These are phyloP conservation scores for Cairina moschata DNA, from an alignment of 2,113 vertebrate genomes.

Conservation along the genomic window DNA sequence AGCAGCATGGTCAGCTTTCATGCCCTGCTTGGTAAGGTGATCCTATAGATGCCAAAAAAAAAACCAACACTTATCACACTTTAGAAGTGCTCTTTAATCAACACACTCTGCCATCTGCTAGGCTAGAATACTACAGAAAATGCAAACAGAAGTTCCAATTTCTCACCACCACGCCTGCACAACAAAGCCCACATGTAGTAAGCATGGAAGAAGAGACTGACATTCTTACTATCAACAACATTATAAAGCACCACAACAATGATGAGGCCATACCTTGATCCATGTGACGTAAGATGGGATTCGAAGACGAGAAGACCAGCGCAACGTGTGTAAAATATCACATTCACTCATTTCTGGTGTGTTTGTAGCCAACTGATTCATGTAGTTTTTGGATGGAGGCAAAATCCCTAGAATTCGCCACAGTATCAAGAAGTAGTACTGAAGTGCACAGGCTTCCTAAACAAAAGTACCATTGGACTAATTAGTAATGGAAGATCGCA, in stretches of 20 bases:
- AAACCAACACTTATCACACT: background rate
- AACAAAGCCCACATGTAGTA: background rate
- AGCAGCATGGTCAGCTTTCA: slow-evolving; percentile 92
- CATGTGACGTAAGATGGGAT: slow-evolving; percentile 89
- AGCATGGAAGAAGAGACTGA: fast-evolving
- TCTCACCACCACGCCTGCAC: background rate
- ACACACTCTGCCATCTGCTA: background rate
- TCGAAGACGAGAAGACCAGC: slow-evolving; percentile 94
- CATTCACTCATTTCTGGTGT: slow-evolving; percentile 90
- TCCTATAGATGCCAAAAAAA: slow-evolving; percentile 77
- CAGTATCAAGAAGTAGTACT: slow-evolving; percentile 95
- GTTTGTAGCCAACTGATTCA: slow-evolving; percentile 90
- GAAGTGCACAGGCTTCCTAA: slow-evolving; percentile 97
- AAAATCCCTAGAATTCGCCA: slow-evolving; percentile 95
- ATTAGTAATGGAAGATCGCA: background rate
- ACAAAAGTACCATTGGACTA: background rate
- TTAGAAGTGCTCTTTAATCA: background rate
- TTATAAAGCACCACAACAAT: fast-evolving
- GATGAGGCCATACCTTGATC: slow-evolving; percentile 86
- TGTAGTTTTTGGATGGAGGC: slow-evolving; percentile 91
- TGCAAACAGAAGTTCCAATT: background rate
- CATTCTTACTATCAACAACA: background rate
- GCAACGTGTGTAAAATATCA: slow-evolving; percentile 92
- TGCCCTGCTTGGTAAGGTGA: slow-evolving; percentile 91
- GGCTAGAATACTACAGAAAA: background rate